Base-by-base conservation (phyloP, 2,797 vertebrate species). In the Onychomys torridus region DNA sequence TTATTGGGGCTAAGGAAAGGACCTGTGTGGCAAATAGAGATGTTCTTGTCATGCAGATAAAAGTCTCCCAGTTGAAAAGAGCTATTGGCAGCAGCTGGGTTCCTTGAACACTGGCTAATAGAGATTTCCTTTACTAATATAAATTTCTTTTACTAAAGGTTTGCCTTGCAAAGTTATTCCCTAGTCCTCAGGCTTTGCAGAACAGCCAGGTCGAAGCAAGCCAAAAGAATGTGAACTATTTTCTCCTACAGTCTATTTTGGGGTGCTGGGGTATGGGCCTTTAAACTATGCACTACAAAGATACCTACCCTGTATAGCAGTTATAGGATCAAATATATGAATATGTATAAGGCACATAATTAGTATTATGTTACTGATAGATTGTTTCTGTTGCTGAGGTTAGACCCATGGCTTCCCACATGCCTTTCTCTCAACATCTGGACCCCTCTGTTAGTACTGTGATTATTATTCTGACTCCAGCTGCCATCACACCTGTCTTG, bases 311-410 rank as follows among this genome's bases (percentile, higher is more conserved):
- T 76, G 25, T 88, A 78, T 40, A 34, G 16, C 79, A 14, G 40
- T 91, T 81, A 6, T 59, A 93, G 27, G 27, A 96, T 65, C 85
- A 83, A 95, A 40, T 69, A 86, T 78, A 40, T 27, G 37, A 79
- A 49, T 77, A 77, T 52, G 37, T n/a, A 21, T 46, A 57, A 93
- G 79, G 40, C 52, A 59, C 59, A 90, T 55, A 85, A 21, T 49
- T 83, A 93, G 55, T 23, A 81, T 32, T 76, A 3, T 16, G 61
- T 79, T 78, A 79, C n/a, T 57, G 69, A 25, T 43, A 40, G 21
- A 67, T 37, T 84, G 57, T 21, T n/a, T 91, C 73, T 46, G 21
- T 37, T 59, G 49, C 73, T 93, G 61, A 65, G 61, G 65, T 57
- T 93, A 34, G 75, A 55, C 12, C 49, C 40, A 77, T 61, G 61